Evolutionary conservation across 2,113 vertebrate genomes (phyloP), one percentile per base, ranked within the genome.

Genomic region (Mus spicilegus): DNA sequence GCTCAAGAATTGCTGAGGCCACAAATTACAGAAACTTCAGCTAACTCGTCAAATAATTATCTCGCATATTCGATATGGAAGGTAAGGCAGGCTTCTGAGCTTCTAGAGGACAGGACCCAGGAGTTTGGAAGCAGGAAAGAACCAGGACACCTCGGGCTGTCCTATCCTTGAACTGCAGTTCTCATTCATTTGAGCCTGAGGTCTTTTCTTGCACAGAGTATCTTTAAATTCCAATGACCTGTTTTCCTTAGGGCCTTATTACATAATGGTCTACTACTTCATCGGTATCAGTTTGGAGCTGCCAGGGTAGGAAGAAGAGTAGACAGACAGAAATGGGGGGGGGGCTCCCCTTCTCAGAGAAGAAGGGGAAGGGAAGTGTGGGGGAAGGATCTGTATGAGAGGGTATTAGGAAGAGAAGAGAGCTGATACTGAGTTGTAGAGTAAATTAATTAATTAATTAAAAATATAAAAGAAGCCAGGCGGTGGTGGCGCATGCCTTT

Each of bases 71-170:
- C 3, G 13, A 69, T 46, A 19, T 94, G 85, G 42, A 88, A 91
- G n/a, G 20, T 69, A 70, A 77, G 19, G 28, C 67, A 54, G 63
- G 58, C 26, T 80, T 90, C 92, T 92, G 51, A 54, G 54, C 14
- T 70, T 82, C 75, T 78, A 46, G 46, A 87, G 26, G n/a, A 82
- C 39, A 90, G 61, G 33, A 54, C 63, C 33, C 39, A 56, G 51
- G n/a, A 85, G 90, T 93, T 58, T 61, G 39, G 67, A 90, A 88
- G 87, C 69, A 86, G 36, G 81, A 86, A 75, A 75, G 33, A 94
- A 69, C 33, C 70, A 85, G 70, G 69, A 26, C 8, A 72, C 30
- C 10, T 73, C 54, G 58, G 20, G 33, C 49, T 76, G 33, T 49
- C 49, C 78, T 92, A 39, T 94, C 72, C n/a, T 78, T 39, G 14